Evolutionary conservation across 2,888 invertebrate genomes (phyloP).

Genomic region (Onchidella celtica): DNA sequence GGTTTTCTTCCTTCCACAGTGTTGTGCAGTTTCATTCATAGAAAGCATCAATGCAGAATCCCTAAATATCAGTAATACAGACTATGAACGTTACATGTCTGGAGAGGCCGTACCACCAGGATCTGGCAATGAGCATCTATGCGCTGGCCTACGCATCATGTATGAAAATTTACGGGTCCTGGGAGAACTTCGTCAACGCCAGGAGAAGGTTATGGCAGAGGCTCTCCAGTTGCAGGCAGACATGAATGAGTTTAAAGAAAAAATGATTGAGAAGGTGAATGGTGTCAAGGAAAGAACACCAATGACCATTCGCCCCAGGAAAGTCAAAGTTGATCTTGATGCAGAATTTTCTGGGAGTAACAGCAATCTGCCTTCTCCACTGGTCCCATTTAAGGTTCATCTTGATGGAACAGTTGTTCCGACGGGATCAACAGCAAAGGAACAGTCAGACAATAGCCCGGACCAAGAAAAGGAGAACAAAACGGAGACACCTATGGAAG

Average conservation of each 20-base stretch:
- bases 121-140: constrained; percentile 84
- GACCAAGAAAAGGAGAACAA: not conserved
- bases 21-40: constrained; percentile 98
- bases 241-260: constrained; percentile 88
- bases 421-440: not conserved
- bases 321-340: constrained; percentile 84
- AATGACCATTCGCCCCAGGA: constrained; percentile 73
- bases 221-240: constrained; percentile 86
- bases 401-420: constrained; percentile 8
- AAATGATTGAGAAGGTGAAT: constrained; percentile 87
- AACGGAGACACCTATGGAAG: not conserved
- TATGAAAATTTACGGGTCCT: constrained; percentile 88
- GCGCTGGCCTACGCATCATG: constrained; percentile 88
- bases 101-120: constrained; percentile 93
- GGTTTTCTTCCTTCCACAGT: too few relatives aligned
- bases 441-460: not conserved
- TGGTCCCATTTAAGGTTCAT: constrained; percentile 78
- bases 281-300: constrained; percentile 88
- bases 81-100: constrained; percentile 96
- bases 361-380: constrained; percentile 82
- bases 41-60: constrained; percentile 97
- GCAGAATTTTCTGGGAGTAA: constrained; percentile 83
- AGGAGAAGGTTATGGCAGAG: constrained; percentile 83
- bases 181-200: constrained; percentile 85
- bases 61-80: constrained; percentile 92